Percentiles rank a stretch among this genome's conserved stretches.
These are phyloP conservation scores for Apamea epomidion DNA, from an alignment of 2,888 invertebrate species.

Conservation along the genomic window DNA sequence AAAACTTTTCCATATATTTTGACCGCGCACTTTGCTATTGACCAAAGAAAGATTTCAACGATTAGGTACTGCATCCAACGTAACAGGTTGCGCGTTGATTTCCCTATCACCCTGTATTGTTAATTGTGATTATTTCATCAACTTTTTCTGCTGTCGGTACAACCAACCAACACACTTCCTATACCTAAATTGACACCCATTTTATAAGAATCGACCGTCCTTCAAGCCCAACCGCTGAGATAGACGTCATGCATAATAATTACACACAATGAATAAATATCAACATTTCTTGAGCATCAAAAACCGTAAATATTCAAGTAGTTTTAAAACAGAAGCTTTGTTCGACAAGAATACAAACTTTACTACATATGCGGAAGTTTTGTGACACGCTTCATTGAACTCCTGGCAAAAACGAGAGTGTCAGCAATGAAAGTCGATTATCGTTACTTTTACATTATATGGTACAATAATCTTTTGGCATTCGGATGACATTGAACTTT, in stretches of 20 bases:
- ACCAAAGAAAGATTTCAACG: too few species aligned
- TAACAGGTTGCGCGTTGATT: too few species aligned
- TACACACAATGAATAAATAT: slow-evolving; percentile 10
- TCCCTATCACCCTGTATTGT: too few species aligned
- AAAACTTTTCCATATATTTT: too few species aligned
- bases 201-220: background rate
- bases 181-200: background rate
- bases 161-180: background rate
- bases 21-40: too few species aligned
- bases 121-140: background rate
- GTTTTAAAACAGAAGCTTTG: slow-evolving; percentile 16
- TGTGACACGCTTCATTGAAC: slow-evolving; percentile 7
- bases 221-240: background rate
- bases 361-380: slow-evolving; percentile 33
- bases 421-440: slow-evolving; percentile 8
- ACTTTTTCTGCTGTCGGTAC: background rate
- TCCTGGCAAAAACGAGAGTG: slow-evolving; percentile 17
- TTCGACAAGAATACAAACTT: slow-evolving; percentile 19
- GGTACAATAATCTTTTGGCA: background rate
- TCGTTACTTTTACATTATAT: background rate
- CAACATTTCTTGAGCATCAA: slow-evolving; percentile 7
- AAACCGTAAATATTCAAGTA: background rate
- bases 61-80: too few species aligned
- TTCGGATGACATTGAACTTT: background rate
- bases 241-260: background rate